Percentiles rank a stretch among this genome's conserved stretches.
phyloP scores from a whole-genome alignment of 2,797 vertebrate species.

The Enteromius radiatus region DNA sequence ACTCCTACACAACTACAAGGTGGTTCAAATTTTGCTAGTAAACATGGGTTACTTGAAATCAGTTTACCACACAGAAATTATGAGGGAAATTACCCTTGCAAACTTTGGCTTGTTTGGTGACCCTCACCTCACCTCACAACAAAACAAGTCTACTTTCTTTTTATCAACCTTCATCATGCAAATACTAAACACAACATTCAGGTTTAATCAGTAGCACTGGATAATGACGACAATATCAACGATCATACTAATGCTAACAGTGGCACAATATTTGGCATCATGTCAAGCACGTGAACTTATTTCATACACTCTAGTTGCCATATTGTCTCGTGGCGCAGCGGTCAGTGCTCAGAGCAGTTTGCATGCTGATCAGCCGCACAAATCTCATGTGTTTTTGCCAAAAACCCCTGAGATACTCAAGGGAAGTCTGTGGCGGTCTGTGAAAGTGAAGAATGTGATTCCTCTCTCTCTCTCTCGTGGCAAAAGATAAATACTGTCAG shows the following conservation, averaged over 20 bases:
- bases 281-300: conserved; percentile 65
- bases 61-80: neutral
- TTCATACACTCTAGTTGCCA: conserved; percentile 76
- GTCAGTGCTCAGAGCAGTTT: neutral
- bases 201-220: conserved; percentile 57
- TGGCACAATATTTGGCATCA: conserved; percentile 58
- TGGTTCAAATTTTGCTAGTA: conserved; percentile 14
- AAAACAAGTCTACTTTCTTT: conserved; percentile 45
- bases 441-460: conserved; percentile 16
- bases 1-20: conserved; percentile 21
- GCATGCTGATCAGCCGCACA: neutral
- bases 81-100: conserved; percentile 67
- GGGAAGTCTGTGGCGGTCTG: conserved; percentile 50
- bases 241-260: conserved; percentile 63
- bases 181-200: conserved; percentile 61
- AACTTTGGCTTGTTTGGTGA: conserved; percentile 80
- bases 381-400: conserved; percentile 28
- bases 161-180: conserved; percentile 70
- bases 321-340: conserved; percentile 60
- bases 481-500: conserved; percentile 62
- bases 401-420: conserved; percentile 48
- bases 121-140: conserved; percentile 59
- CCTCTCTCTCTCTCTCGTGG: conserved; percentile 61
- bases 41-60: neutral
- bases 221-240: conserved; percentile 46